Base-by-base conservation (phyloP, 2,888 invertebrate species). In the Tillus elongatus region DNA sequence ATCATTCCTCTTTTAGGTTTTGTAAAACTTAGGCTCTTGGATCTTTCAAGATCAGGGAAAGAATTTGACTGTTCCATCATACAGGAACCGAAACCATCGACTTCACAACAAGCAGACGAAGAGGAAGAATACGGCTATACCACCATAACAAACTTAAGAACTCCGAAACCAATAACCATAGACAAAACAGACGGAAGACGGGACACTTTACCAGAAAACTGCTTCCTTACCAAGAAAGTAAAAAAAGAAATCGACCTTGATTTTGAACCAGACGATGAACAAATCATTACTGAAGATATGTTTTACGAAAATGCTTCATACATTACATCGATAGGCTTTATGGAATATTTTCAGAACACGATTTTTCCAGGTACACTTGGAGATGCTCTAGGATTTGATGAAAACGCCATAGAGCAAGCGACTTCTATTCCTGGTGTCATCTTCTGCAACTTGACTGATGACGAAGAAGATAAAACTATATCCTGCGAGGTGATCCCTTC, bases 401-500 rank as follows among this genome's bases (percentile, higher is more conserved):
- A 66, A 9, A 66, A 70, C 2, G 67, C 73, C 9, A 62, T 82
- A 2, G 60, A 66, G n/a, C 58, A 63, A 29, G 74, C 76, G 9
- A 67, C 72, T 39, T 74, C 74, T 19, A 75, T 79, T 45, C 78
- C 80, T 2, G 77, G 79, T 1, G 75, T 77, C 41, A 72, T 86
- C 43, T 77, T 78, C 50, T 81, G 79, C 15, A 46, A 45, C 14
- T 33, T 47, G 9, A 35, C 33, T 3, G 44, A 48, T 13, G 71
- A 68, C 48, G 50, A 62, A 2, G 63, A 63, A 36, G 64, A 67
- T 1, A 58, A 58, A 8, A 61, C 64, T 37, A 61, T 69, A 0
- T 68, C 70, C 2, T 80, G 73, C 51, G 81, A 83, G 66, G 70
- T 87, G 8, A 72, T 78, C 49, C 84, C 86, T 4, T 76, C 81